Evolutionary conservation across 2,888 invertebrate species (phyloP).

Genomic region (Escarpia spicata): DNA sequence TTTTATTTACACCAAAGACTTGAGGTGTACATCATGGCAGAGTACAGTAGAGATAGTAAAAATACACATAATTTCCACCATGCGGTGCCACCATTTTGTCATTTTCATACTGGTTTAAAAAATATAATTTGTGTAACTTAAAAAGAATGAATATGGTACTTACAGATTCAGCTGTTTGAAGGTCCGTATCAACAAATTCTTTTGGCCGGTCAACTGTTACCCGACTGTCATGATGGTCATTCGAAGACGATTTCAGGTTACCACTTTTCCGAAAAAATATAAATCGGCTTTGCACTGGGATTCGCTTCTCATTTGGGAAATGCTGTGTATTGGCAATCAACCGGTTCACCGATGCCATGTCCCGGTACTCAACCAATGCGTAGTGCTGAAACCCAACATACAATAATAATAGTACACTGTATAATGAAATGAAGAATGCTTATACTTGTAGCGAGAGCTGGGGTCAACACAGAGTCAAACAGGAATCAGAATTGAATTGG

Average conservation of each 20-base stretch:
- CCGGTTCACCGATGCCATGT: neutral
- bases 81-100: too few species aligned
- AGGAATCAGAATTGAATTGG: too few species aligned
- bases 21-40: too few species aligned
- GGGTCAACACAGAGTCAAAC: too few species aligned
- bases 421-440: neutral
- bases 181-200: neutral
- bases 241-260: neutral
- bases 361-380: conserved; percentile 28
- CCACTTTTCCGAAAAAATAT: conserved; percentile 25
- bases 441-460: neutral
- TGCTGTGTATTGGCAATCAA: conserved; percentile 23
- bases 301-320: conserved; percentile 29
- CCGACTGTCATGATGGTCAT: conserved; percentile 2
- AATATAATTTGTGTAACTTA: too few species aligned
- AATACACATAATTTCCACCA: too few species aligned
- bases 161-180: neutral
- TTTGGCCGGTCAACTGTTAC: conserved; percentile 3
- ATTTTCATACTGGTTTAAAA: too few species aligned
- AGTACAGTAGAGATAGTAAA: too few species aligned
- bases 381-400: conserved; percentile 21
- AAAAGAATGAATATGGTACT: neutral
- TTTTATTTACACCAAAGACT: too few species aligned
- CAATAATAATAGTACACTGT: neutral
- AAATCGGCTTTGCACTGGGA: conserved; percentile 27